Conservation (phyloP, 1,140 invertebrate species). For the Pogonus chalceus region DNA sequence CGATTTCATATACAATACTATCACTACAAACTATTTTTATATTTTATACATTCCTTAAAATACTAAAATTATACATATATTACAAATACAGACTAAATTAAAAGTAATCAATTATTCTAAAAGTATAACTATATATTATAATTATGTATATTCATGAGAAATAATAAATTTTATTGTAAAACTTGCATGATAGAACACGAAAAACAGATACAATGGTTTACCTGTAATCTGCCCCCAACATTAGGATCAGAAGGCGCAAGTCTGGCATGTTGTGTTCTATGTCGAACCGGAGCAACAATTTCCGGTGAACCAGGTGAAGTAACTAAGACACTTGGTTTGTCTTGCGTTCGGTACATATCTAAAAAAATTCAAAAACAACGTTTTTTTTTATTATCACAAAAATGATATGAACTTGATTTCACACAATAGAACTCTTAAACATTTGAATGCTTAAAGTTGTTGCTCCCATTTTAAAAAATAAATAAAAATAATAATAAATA, state of each 20-base stretch:
- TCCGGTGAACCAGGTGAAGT: constrained; percentile 81
- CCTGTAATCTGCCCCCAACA: constrained; percentile 55
- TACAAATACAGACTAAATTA: no score
- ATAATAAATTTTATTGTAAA: no score
- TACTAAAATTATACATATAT: no score
- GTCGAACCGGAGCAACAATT: constrained; percentile 44
- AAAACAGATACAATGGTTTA: no score
- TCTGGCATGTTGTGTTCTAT: constrained; percentile 38
- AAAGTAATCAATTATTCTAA: no score
- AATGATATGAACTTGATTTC: not conserved
- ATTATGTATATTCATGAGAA: no score
- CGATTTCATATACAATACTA: no score
- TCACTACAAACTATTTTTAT: no score
- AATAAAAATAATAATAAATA: constrained; percentile 10
- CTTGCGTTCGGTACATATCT: constrained; percentile 46
- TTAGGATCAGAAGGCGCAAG: constrained; percentile 39
- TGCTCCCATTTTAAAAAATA: constrained; percentile 29
- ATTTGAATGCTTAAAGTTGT: constrained; percentile 34
- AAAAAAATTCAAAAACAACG: constrained; percentile 21
- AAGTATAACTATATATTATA: no score
- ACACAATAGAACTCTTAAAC: not conserved
- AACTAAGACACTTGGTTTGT: constrained; percentile 74
- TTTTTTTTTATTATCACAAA: no score
- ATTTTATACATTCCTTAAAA: no score
- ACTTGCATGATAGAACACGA: no score